These are phyloP conservation scores for Platycheirus albimanus DNA, from an alignment of 2,888 invertebrate species.

Conservation along the genomic window DNA sequence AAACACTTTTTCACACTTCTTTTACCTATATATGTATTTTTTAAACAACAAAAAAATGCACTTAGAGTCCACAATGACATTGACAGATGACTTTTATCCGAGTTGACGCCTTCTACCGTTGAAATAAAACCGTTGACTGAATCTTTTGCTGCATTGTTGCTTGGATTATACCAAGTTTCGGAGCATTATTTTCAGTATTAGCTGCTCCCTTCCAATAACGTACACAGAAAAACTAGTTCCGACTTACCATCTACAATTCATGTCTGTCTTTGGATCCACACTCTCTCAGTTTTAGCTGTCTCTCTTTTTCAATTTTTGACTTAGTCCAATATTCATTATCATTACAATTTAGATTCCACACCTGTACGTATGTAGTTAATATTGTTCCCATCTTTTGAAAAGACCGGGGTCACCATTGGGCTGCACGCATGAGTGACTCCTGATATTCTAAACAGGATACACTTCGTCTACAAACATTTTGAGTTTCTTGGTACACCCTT, in stretches of 20 bases:
- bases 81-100: conserved; percentile 26
- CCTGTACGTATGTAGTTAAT: conserved; percentile 31
- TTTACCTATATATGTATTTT: not conserved
- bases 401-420: conserved; percentile 51
- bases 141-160: conserved; percentile 47
- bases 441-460: conserved; percentile 56
- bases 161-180: conserved; percentile 68
- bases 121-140: conserved; percentile 71
- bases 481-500: conserved; percentile 5
- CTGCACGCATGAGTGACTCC: conserved; percentile 67
- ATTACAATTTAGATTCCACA: conserved; percentile 36
- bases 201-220: conserved; percentile 45
- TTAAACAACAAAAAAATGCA: conserved; percentile 24
- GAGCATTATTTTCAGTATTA: conserved; percentile 5
- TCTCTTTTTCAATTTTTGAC: not conserved
- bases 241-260: conserved; percentile 42
- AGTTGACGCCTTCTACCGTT: conserved; percentile 53
- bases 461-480: not conserved
- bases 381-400: conserved; percentile 30
- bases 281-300: not conserved
- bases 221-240: conserved; percentile 17
- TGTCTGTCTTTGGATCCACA: conserved; percentile 26
- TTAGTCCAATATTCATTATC: conserved; percentile 17
- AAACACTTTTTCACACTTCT: too few species aligned
- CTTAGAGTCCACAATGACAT: conserved; percentile 47